Evolutionary conservation across 2,888 invertebrate genomes (phyloP), one percentile per base, ranked within the genome.

Genomic region (Aleiodes testaceus): DNA sequence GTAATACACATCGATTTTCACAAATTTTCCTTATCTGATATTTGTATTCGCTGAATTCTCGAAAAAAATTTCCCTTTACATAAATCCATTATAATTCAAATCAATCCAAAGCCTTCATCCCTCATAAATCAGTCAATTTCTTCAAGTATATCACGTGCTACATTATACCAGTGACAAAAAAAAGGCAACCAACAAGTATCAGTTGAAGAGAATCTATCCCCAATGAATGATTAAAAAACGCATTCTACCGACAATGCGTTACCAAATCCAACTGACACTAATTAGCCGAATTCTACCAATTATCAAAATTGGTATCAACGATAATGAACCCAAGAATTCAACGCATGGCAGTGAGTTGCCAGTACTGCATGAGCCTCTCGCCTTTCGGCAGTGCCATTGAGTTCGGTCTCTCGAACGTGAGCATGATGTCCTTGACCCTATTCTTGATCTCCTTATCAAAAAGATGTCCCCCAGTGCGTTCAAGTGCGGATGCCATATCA

Each of bases 391-490:
- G 81, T 20, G 89, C 87, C 87, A 92, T 89, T 11, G 91, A 90
- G 70, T 89, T 90, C 0, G 95, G 94, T 73, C 92, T 90, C 78
- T 94, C 92, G 86, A 94, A 94, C 71, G 92, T 93, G 82, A 95
- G 86, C 78, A 93, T 93, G 75, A 94, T 93, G 26, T 92, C 91
- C 83, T 93, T 93, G 78, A 92, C 91, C 75, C 92, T 91, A 82
- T 92, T 93, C 80, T 92, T 93, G 18, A 94, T 89, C 87, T 96
- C 96, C 59, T 91, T 91, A 79, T 94, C 93, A 81, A 95, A 95
- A 30, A 95, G 89, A 91, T 94, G 89, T 78, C 91, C 91, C 64
- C 91, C 90, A 1, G 92, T 91, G 20, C 90, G 88, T 80, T 94
- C 93, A 49, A 95, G 87, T 12, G 92, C 88, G 7, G 91, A 88